Evolutionary conservation across 2,888 invertebrate genomes (phyloP).

Genomic region (Laspeyria flexula): DNA sequence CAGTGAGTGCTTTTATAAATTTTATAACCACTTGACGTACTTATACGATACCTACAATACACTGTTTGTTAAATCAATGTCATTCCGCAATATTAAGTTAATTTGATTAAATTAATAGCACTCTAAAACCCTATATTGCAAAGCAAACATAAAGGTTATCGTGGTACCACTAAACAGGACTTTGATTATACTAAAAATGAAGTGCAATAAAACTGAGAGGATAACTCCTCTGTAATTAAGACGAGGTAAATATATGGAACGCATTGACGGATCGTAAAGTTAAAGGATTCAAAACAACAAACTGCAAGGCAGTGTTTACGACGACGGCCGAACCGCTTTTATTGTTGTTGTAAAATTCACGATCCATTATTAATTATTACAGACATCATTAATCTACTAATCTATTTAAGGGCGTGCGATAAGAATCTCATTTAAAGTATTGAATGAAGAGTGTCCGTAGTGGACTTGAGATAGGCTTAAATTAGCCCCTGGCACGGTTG

Average conservation of each 20-base stretch:
- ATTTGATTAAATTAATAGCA: constrained; percentile 49
- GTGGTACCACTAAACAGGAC: constrained; percentile 53
- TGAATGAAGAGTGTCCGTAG: constrained; percentile 86
- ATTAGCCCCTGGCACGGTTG: constrained; percentile 56
- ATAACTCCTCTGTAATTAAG: constrained; percentile 80
- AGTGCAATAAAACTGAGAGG: constrained; percentile 73
- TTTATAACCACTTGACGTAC: no score
- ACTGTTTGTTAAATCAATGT: constrained; percentile 7
- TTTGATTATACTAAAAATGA: constrained; percentile 70
- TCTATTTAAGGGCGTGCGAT: constrained; percentile 85
- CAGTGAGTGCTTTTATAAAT: background rate
- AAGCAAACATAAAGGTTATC: constrained; percentile 51
- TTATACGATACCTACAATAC: background rate
- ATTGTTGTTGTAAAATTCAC: constrained; percentile 86
- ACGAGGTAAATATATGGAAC: constrained; percentile 80
- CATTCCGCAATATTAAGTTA: constrained; percentile 37
- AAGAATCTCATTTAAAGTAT: constrained; percentile 87
- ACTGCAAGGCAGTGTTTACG: constrained; percentile 82
- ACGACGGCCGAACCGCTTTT: constrained; percentile 79
- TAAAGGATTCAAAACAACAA: constrained; percentile 81
- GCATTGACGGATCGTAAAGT: constrained; percentile 83
- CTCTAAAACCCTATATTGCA: constrained; percentile 43
- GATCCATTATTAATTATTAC: constrained; percentile 86
- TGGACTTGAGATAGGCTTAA: constrained; percentile 85
- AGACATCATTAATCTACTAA: constrained; percentile 86